A percentile compares a stretch with the other conserved stretches of the same genome.
phyloP scores from a whole-genome alignment of 2,797 vertebrate species.

The Paratrypauchen microcephalus region DNA sequence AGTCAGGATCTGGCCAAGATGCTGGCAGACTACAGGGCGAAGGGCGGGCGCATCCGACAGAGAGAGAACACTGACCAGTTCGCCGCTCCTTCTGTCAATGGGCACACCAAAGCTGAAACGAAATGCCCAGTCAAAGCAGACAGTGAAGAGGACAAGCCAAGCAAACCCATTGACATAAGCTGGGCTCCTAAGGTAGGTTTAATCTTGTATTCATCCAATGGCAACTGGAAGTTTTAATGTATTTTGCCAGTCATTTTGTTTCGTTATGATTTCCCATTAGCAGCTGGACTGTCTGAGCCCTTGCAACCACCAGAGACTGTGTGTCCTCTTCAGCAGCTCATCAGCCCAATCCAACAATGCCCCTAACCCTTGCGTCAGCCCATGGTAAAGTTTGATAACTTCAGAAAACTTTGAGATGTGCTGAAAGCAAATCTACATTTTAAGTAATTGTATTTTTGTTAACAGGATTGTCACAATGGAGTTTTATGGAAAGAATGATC shows the following conservation, averaged over 20 bases:
- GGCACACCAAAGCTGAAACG: constrained; percentile 26
- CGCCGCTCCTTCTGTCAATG: constrained; percentile 19
- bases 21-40: constrained; percentile 93
- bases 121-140: constrained; percentile 78
- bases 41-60: constrained; percentile 90
- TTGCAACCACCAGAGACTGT: constrained; percentile 92
- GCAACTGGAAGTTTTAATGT: neutral
- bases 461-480: constrained; percentile 98
- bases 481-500: constrained; percentile 97
- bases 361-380: constrained; percentile 96
- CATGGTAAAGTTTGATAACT: constrained; percentile 80
- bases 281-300: constrained; percentile 95
- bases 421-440: neutral
- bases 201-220: neutral
- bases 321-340: constrained; percentile 97
- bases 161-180: constrained; percentile 75
- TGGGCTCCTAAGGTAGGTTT: constrained; percentile 88
- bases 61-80: constrained; percentile 82
- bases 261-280: constrained; percentile 18
- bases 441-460: constrained; percentile 7
- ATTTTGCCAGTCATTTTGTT: neutral
- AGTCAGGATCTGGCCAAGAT: constrained; percentile 87
- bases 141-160: constrained; percentile 85
- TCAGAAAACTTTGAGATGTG: neutral
- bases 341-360: constrained; percentile 94